phyloP scores from a whole-genome alignment of 92 coral and sea anemone species.

The Paragorgia papillata region DNA sequence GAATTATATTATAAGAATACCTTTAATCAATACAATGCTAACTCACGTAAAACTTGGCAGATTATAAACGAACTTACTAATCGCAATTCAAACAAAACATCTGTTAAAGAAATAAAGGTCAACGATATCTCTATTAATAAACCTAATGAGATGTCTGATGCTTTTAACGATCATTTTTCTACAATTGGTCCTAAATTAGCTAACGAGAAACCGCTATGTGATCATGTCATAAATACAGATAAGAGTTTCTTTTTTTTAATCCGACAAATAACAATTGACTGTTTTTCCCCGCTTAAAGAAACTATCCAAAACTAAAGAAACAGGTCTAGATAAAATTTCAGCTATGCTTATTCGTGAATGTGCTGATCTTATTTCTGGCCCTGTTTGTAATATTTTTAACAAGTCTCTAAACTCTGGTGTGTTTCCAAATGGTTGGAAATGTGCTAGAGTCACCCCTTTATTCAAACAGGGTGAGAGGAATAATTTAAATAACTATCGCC shows the following conservation, averaged over 20 bases:
- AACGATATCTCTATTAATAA: slow-evolving; percentile 12
- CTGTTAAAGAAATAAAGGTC: slow-evolving; percentile 29
- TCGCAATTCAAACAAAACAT: slow-evolving; percentile 41
- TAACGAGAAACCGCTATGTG: slow-evolving; percentile 28
- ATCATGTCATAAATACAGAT: slow-evolving; percentile 44
- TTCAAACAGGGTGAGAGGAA: slow-evolving; percentile 9
- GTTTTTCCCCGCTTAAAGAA: slow-evolving; percentile 51
- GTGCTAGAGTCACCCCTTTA: slow-evolving; percentile 16
- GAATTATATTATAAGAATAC: slow-evolving; percentile 30
- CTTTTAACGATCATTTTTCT: slow-evolving; percentile 53
- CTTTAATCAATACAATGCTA: slow-evolving; percentile 17
- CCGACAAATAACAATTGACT: slow-evolving; percentile 45
- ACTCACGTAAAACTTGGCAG: slow-evolving; percentile 59
- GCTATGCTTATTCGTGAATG: slow-evolving; percentile 57
- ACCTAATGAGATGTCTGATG: slow-evolving; percentile 43
- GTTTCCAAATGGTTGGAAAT: slow-evolving; percentile 22
- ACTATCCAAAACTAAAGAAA: slow-evolving; percentile 60
- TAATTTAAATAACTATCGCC: slow-evolving; percentile 11
- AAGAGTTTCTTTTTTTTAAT: slow-evolving; percentile 48
- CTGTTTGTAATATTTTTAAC: slow-evolving; percentile 25
- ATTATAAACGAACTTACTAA: slow-evolving; percentile 61
- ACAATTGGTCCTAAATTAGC: slow-evolving; percentile 59
- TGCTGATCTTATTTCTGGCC: slow-evolving; percentile 43
- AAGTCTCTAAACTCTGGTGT: background rate
- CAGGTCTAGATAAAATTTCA: slow-evolving; percentile 64